Conservation (phyloP, 2,888 invertebrate genomes). For the Portevinia maculata region DNA sequence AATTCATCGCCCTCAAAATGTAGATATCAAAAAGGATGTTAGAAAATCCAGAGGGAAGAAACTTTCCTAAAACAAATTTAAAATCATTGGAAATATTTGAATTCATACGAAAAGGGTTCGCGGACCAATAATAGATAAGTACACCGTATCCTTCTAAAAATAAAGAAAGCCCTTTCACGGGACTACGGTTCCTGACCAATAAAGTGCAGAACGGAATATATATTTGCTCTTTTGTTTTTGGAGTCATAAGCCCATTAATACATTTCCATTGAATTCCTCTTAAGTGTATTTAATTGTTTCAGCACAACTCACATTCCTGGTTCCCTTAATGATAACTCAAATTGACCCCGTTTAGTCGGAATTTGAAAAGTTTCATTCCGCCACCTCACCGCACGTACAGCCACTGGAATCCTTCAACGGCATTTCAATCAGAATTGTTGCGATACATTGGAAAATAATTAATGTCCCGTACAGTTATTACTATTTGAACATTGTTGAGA, state of each 20-base stretch:
- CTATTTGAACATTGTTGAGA: conserved; percentile 57
- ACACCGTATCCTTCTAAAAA: neutral
- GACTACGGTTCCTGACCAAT: conserved; percentile 7
- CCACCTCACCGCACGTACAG: neutral
- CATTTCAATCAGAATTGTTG: conserved; percentile 55
- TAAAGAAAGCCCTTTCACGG: neutral
- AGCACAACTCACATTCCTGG: conserved; percentile 6
- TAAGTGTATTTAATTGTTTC: conserved; percentile 49
- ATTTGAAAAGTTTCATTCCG: conserved; percentile 30
- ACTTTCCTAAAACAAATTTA: conserved; percentile 51
- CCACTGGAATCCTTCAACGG: conserved; percentile 23
- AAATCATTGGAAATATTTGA: conserved; percentile 58
- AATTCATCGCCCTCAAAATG: conserved; percentile 24
- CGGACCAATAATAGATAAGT: neutral
- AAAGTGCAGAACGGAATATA: conserved; percentile 19
- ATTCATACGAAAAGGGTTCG: conserved; percentile 55
- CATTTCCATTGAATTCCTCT: conserved; percentile 28
- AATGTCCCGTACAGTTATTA: conserved; percentile 57
- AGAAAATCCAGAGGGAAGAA: neutral
- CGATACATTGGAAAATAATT: conserved; percentile 63
- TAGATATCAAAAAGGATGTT: neutral
- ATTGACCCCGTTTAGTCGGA: conserved; percentile 30
- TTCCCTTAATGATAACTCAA: conserved; percentile 10
- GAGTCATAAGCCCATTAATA: conserved; percentile 39
- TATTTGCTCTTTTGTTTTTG: conserved; percentile 4